phyloP scores from a whole-genome alignment of 2,797 vertebrate genomes.

The Tadarida brasiliensis region DNA sequence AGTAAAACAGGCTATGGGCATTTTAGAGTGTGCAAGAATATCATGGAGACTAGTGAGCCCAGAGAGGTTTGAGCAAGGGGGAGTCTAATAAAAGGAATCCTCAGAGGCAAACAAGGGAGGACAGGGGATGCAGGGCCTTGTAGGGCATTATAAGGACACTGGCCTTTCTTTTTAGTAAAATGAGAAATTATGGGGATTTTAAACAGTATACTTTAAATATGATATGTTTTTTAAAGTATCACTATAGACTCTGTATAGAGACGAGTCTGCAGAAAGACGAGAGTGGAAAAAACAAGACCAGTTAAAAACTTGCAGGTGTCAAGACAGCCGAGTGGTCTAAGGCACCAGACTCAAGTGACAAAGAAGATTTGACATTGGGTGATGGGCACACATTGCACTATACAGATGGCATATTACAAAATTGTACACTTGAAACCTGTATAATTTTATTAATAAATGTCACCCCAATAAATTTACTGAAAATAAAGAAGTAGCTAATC shows the following conservation, averaged over 20 bases:
- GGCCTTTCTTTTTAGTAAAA: not conserved
- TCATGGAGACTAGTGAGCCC: not conserved
- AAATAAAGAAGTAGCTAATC: not conserved
- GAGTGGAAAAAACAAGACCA: not conserved
- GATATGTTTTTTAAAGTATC: not conserved
- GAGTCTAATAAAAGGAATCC: not conserved
- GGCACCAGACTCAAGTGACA: not conserved
- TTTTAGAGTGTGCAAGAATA: not conserved
- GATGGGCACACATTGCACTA: not conserved
- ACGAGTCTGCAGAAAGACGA: not conserved
- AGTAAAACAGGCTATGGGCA: not conserved
- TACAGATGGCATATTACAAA: not conserved
- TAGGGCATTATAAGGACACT: not conserved
- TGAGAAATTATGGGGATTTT: not conserved
- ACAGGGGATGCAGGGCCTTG: not conserved
- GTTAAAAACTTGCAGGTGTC: not conserved
- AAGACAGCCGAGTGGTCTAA: not conserved
- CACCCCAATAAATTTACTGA: not conserved
- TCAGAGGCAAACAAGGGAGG: not conserved
- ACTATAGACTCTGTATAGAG: not conserved
- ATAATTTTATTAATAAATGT: not conserved
- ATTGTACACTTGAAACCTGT: not conserved
- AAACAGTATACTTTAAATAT: not conserved
- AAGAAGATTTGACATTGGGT: not conserved
- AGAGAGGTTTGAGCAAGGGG: not conserved